Evolutionary conservation across 2,797 vertebrate genomes (phyloP).

Genomic region (Halcyon badia): DNA sequence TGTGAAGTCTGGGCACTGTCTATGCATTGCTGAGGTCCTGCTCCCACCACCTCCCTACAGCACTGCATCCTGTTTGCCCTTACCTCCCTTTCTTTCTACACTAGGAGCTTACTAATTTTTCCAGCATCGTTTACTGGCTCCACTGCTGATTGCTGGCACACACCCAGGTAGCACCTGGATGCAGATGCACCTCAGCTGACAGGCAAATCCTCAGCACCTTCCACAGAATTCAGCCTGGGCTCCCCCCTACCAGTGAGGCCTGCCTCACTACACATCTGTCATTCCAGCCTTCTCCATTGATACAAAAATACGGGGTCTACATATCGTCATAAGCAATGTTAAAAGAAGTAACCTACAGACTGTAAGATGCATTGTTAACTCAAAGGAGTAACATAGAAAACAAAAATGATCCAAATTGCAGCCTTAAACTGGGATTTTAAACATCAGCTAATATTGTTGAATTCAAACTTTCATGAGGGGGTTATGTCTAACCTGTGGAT

Average conservation of each 20-base stretch:
- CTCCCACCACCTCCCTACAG: neutral
- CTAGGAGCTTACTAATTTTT: neutral
- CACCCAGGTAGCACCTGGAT: neutral
- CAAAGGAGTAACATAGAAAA: neutral
- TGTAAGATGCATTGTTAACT: neutral
- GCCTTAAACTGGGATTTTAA: neutral
- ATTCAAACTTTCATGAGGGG: neutral
- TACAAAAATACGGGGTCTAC: neutral
- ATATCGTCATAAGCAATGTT: neutral
- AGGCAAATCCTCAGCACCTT: neutral
- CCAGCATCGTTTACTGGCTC: neutral
- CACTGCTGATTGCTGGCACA: neutral
- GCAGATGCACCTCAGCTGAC: neutral
- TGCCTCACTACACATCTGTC: neutral
- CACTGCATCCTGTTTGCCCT: rapidly evolving
- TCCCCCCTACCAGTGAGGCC: neutral
- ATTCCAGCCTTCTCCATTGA: neutral
- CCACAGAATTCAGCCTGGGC: neutral
- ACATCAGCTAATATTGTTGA: neutral
- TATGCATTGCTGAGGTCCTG: neutral
- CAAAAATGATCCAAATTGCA: neutral
- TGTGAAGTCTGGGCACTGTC: neutral
- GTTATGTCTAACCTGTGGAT: neutral
- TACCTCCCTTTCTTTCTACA: neutral
- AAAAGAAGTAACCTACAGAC: neutral